These are phyloP conservation scores for Phaethon lepturus DNA, from an alignment of 2,113 vertebrate genomes.

Conservation along the genomic window DNA sequence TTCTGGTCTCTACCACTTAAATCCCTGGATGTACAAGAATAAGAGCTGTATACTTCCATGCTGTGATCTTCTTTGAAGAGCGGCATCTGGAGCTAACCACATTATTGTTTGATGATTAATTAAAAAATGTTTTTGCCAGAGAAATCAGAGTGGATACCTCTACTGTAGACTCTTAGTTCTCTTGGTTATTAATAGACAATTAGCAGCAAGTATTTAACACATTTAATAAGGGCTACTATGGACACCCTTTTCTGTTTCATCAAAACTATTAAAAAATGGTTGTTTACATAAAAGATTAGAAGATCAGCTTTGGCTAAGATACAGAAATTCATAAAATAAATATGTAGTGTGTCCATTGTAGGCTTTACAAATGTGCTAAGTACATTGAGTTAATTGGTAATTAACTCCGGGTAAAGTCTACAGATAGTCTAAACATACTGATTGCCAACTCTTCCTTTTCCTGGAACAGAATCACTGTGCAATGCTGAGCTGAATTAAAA, in stretches of 20 bases:
- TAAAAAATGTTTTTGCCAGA: background rate
- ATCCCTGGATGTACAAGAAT: background rate
- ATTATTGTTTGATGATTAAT: background rate
- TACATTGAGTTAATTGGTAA: slow-evolving; percentile 47
- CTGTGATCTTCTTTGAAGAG: background rate
- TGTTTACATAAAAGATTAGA: background rate
- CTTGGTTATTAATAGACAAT: background rate
- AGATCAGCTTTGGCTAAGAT: background rate
- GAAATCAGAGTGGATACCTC: background rate
- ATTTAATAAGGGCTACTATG: background rate
- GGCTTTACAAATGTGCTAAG: slow-evolving; percentile 48
- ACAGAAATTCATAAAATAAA: slow-evolving; percentile 10
- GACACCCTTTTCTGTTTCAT: background rate
- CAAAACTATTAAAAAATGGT: background rate
- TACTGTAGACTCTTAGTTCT: background rate
- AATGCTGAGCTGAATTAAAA: slow-evolving; percentile 16
- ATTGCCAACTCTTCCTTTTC: slow-evolving; percentile 37
- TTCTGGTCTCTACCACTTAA: background rate
- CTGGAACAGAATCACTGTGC: slow-evolving; percentile 15
- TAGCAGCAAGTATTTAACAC: background rate
- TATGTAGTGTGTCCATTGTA: background rate
- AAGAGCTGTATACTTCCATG: background rate
- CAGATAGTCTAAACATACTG: slow-evolving; percentile 54
- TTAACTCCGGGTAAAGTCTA: slow-evolving; percentile 45
- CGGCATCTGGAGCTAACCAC: background rate